Base-by-base conservation (phyloP, 2,888 invertebrate genomes). In the Chrysomela aeneicollis region DNA sequence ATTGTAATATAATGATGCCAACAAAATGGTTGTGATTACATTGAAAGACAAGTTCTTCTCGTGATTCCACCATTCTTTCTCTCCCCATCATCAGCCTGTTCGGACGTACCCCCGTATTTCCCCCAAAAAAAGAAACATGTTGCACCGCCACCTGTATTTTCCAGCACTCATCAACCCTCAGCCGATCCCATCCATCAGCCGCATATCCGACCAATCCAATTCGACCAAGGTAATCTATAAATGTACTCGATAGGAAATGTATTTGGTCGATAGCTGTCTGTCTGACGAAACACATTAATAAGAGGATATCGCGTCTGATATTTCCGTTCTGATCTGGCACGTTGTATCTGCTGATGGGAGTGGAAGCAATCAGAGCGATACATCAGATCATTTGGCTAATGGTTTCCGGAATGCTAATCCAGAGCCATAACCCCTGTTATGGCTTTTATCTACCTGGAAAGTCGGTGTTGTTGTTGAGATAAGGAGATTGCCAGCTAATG, bases 321-420 rank as follows among this genome's bases (percentile, higher is more conserved):
- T 77, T 76, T 77, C 78, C 78, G 76, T 69, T 76, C 69, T 71
- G 73, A 74, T 73, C 65, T 67, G 61, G n/a, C n/a, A n/a, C n/a
- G n/a, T n/a, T n/a, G n/a, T n/a, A n/a, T n/a, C n/a, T n/a, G n/a
- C 58, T 63, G 67, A 68, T 76, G 79, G 78, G 79, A 79, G 79
- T 79, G 80, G 80, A 79, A 76, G 79, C 80, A 82, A 81, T 82
- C 81, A 81, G 78, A 74, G 78, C 42, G 80, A 81, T 81, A 81
- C 81, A 80, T 82, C 81, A 82, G 80, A 81, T 82, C 83, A 82
- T 83, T 82, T 82, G 79, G 81, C 81, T 83, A 82, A 83, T 82
- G 82, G 82, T 80, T 82, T 82, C 82, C 82, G 81, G 80, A 81
- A 82, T 82, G 80, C 77, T 83, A 82, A 83, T 82, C 81, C 81